Evolutionary conservation across 1,140 invertebrate species (phyloP).

Genomic region (Lordiphosa clarofinis): DNA sequence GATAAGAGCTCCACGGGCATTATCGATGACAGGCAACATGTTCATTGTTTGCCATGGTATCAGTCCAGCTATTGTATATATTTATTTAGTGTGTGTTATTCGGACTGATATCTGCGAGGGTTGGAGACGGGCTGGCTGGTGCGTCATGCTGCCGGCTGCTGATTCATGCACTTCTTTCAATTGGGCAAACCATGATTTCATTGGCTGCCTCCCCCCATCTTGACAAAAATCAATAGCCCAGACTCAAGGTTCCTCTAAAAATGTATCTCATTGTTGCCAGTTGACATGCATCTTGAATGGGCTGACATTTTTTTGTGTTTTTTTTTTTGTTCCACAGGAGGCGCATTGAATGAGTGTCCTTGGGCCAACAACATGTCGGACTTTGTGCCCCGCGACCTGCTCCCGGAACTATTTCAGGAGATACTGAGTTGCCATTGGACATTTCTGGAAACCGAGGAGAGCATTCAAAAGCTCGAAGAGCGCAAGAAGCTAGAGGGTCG

Average conservation of each 20-base stretch:
- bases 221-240: slow-evolving; percentile 41
- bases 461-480: slow-evolving; percentile 86
- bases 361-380: slow-evolving; percentile 72
- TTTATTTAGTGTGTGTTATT: slow-evolving; percentile 25
- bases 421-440: slow-evolving; percentile 86
- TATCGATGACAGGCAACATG: slow-evolving; percentile 30
- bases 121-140: slow-evolving; percentile 4
- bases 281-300: slow-evolving; percentile 6
- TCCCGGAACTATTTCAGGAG: slow-evolving; percentile 83
- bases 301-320: slow-evolving; percentile 20
- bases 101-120: slow-evolving; percentile 1
- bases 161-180: slow-evolving; percentile 25
- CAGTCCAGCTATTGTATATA: slow-evolving; percentile 28
- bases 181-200: slow-evolving; percentile 1
- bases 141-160: slow-evolving; percentile 28
- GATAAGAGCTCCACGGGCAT: slow-evolving; percentile 14
- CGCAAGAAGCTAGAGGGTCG: slow-evolving; percentile 87
- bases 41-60: slow-evolving; percentile 37
- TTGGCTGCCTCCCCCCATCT: slow-evolving; percentile 3
- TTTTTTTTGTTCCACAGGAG: slow-evolving; percentile 37
- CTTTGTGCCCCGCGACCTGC: slow-evolving; percentile 65
- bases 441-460: slow-evolving; percentile 89
- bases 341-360: slow-evolving; percentile 68
- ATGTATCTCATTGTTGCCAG: slow-evolving; percentile 25
- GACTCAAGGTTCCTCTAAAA: slow-evolving; percentile 28